Percentiles rank a stretch among this genome's conserved stretches.
These are phyloP conservation scores for Bubo bubo DNA, from an alignment of 2,113 vertebrate genomes.

Conservation along the genomic window DNA sequence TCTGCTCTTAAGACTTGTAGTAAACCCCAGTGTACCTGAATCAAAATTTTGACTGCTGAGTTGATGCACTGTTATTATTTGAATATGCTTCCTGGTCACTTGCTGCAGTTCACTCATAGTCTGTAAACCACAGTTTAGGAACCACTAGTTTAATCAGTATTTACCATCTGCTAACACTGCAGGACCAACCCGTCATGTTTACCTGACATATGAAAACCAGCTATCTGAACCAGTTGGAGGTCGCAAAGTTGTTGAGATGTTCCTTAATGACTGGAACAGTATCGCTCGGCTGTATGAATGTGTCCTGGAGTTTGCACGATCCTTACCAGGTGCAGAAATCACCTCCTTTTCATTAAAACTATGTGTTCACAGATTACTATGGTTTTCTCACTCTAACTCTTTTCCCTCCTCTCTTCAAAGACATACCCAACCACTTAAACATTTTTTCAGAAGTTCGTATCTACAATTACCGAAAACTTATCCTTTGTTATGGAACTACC, in stretches of 20 bases:
- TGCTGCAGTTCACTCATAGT: neutral
- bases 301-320: constrained; percentile 91
- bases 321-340: constrained; percentile 83
- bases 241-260: constrained; percentile 97
- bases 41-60: neutral
- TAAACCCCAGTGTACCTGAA: neutral
- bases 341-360: neutral
- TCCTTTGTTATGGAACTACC: constrained; percentile 94
- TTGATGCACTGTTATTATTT: neutral
- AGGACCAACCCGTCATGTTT: constrained; percentile 94
- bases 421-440: constrained; percentile 92
- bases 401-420: constrained; percentile 68
- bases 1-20: neutral
- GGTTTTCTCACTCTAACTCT: neutral
- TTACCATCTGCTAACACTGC: constrained; percentile 10
- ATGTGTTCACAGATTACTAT: neutral
- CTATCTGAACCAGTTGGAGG: constrained; percentile 96
- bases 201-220: constrained; percentile 95
- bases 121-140: neutral
- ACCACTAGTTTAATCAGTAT: neutral
- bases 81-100: neutral
- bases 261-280: constrained; percentile 96
- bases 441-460: constrained; percentile 94
- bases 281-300: constrained; percentile 96
- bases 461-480: constrained; percentile 97